phyloP scores from a whole-genome alignment of 2,797 vertebrate genomes.

The Lacerta bilineata region DNA sequence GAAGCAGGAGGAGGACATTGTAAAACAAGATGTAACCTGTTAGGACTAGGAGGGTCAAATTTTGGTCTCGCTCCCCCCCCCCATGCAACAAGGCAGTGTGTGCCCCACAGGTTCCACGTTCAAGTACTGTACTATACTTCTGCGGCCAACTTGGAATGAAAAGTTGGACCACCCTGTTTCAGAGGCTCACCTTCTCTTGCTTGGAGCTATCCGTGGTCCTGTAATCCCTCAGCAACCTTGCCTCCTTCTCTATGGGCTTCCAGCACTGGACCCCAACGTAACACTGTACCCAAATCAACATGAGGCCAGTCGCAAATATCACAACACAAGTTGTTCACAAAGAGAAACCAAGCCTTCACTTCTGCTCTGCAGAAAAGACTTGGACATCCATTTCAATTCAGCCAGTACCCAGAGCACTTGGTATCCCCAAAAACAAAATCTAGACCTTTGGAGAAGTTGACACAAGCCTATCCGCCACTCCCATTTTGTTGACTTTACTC shows the following conservation, averaged over 20 bases:
- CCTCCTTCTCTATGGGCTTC: background rate
- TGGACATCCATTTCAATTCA: background rate
- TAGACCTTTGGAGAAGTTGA: background rate
- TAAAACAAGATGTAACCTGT: too few relatives aligned
- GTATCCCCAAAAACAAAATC: background rate
- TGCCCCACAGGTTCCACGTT: too few relatives aligned
- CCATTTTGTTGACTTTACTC: background rate
- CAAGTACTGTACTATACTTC: too few relatives aligned
- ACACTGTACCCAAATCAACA: too few relatives aligned
- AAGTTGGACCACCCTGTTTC: too few relatives aligned
- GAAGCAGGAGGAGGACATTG: too few relatives aligned
- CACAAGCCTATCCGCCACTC: background rate
- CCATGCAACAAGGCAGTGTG: too few relatives aligned
- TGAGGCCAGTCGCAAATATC: background rate
- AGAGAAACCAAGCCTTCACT: background rate
- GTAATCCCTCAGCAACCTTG: background rate
- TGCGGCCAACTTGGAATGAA: too few relatives aligned
- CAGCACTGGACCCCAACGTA: background rate
- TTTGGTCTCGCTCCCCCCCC: too few relatives aligned
- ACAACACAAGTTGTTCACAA: background rate
- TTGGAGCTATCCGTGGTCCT: background rate
- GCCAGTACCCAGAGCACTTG: background rate
- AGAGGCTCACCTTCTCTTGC: too few relatives aligned
- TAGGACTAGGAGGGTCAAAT: too few relatives aligned
- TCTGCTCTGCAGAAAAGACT: background rate